Evolutionary conservation across 2,888 invertebrate species (phyloP).

Genomic region (Saturnia pavonia): DNA sequence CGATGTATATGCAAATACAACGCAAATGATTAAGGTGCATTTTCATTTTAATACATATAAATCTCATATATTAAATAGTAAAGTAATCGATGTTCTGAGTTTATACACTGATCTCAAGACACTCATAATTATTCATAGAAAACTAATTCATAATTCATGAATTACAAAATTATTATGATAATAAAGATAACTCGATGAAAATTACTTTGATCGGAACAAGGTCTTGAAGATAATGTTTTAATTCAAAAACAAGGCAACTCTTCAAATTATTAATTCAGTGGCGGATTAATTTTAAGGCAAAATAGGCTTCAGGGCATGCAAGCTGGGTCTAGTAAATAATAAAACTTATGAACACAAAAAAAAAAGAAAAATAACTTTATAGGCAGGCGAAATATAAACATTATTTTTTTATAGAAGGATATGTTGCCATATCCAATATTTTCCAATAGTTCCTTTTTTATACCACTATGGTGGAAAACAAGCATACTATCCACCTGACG

Average conservation of each 20-base stretch:
- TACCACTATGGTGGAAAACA: too few species aligned
- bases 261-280: not conserved
- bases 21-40: not conserved
- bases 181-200: constrained; percentile 24
- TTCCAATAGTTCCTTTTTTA: too few species aligned
- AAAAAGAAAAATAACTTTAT: too few species aligned
- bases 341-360: not conserved
- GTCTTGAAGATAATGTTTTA: constrained; percentile 20
- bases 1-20: not conserved
- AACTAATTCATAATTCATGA: constrained; percentile 21
- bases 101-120: not conserved
- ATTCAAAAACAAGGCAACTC: constrained; percentile 1
- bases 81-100: not conserved
- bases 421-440: too few species aligned
- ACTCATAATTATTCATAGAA: constrained; percentile 15
- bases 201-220: constrained; percentile 25
- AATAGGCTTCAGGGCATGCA: not conserved
- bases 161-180: constrained; percentile 26
- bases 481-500: too few species aligned
- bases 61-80: not conserved
- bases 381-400: too few species aligned
- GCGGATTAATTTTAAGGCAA: not conserved
- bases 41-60: not conserved
- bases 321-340: not conserved
- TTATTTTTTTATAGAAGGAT: too few species aligned